Evolutionary conservation across 2,888 invertebrate genomes (phyloP).

Genomic region (Macropis europaea): DNA sequence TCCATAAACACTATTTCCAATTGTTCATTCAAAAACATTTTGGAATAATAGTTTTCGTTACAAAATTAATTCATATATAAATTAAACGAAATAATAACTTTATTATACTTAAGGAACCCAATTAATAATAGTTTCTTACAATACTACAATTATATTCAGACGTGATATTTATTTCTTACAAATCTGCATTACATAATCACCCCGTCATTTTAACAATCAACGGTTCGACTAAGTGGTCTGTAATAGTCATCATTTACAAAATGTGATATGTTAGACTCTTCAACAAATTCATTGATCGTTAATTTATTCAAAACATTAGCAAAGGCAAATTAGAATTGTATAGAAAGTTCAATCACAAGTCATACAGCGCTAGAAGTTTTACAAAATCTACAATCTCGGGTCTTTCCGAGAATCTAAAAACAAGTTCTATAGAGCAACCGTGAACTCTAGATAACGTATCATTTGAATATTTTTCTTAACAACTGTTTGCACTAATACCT

Average conservation of each 20-base stretch:
- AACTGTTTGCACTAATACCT: conserved; percentile 12
- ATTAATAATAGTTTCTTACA: not conserved
- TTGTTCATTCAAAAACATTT: too few species aligned
- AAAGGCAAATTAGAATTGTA: not conserved
- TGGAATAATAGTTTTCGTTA: too few species aligned
- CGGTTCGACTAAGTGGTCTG: not conserved
- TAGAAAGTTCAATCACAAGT: not conserved
- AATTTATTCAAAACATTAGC: not conserved
- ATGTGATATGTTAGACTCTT: not conserved
- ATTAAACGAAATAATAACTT: not conserved
- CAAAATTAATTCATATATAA: too few species aligned
- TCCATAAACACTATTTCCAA: too few species aligned
- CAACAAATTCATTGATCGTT: not conserved
- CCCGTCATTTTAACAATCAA: not conserved
- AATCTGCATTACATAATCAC: not conserved
- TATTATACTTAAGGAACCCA: too few species aligned
- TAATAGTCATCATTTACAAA: conserved; percentile 5
- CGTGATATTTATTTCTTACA: not conserved
- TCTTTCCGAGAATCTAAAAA: not conserved
- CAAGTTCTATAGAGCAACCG: not conserved
- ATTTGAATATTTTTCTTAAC: not conserved
- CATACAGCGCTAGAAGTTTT: not conserved
- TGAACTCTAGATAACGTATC: not conserved
- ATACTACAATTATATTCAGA: not conserved
- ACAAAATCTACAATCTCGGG: not conserved